Base-by-base conservation (phyloP, 2,113 vertebrate species). In the Odocoileus hemionus region DNA sequence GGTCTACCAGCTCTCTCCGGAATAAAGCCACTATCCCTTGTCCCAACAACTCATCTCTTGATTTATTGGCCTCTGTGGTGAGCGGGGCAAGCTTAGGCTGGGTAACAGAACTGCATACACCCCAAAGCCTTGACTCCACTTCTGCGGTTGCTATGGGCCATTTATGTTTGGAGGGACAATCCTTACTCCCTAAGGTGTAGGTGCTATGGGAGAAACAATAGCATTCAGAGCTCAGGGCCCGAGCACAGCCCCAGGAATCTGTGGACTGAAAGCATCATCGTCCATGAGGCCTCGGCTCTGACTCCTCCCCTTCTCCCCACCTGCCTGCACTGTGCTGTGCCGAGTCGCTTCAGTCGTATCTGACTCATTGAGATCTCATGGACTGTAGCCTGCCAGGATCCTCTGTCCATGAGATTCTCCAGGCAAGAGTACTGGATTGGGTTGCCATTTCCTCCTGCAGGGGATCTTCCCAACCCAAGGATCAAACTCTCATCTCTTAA, bases 161-260 rank as follows among this genome's bases (percentile, higher is more conserved):
- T 2, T 36, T n/a, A 14, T 26, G 28, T 91, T 74, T n/a, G 64
- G 86, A 83, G 33, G 25, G 9, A 17, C 21, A 78, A 13, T 54
- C 12, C 36, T 52, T 76, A 55, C 12, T 64, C 54, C 25, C 30
- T 39, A 28, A 79, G 25, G 13, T 85, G 10, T 25, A 19, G 47
- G 43, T 39, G 17, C 33, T 36, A 76, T 9, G 70, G 39, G 21
- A 12, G 15, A 25, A 55, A 43, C 7, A 2, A 58, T 1, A 80
- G 64, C 25, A 3, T 15, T n/a, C 1, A 10, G 12, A 86, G 28
- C n/a, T 14, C 0, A 0, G 19, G 54, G n/a, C 11, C 86, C 30
- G 57, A 26, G 52, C 1, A 1, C 16, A 74, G 57, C 28, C 30
- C 80, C 28, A 50, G 47, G 28, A 19, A 45, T 90, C 54, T 78